Evolutionary conservation across 2,888 invertebrate species (phyloP), one percentile per base, ranked within the genome.

Genomic region (Hydrotaea cyrtoneurina): DNA sequence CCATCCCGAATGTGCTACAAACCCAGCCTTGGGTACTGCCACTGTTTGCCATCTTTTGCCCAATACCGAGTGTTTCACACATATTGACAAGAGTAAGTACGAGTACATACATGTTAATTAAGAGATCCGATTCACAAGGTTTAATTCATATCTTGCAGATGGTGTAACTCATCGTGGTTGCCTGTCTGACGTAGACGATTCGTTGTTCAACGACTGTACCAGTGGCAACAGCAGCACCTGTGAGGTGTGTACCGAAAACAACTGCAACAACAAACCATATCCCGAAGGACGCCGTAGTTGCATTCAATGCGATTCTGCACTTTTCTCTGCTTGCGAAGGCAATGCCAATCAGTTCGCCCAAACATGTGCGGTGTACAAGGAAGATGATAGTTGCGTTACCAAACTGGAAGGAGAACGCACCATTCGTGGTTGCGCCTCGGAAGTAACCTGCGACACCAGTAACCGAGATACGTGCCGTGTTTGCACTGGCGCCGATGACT

Each of bases 121-220:
- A n/a, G 50, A 46, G 5, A n/a, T 59, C 57, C 23, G 10, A 46
- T 7, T 55, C 15, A 55, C 21, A 19, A 31, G 7, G 31, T 31
- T 17, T 15, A 17, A 23, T 86, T 78, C 15, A 57, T 17, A n/a
- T 57, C 15, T 21, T 69, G 2, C 57, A 90, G 91, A 80, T 80
- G 90, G 90, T 23, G 73, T 87, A 1, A 73, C 91, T 3, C 1
- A 71, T 3, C 92, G 91, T 15, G 91, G 90, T 8, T 91, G 91
- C 64, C 55, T 90, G 0, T 88, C 88, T 64, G 87, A 89, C 53
- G 64, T 86, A 1, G 46, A 76, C 0, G 88, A 89, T 19, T 85
- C 87, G 0, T 31, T 88, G 0, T 90, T 87, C 17, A 84, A 89
- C 1, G 87, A 89, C 3, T 91, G 91, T 53, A 7, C 59, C 1